Conservation (phyloP, 2,113 vertebrate genomes). For the Oenanthe oenanthe region DNA sequence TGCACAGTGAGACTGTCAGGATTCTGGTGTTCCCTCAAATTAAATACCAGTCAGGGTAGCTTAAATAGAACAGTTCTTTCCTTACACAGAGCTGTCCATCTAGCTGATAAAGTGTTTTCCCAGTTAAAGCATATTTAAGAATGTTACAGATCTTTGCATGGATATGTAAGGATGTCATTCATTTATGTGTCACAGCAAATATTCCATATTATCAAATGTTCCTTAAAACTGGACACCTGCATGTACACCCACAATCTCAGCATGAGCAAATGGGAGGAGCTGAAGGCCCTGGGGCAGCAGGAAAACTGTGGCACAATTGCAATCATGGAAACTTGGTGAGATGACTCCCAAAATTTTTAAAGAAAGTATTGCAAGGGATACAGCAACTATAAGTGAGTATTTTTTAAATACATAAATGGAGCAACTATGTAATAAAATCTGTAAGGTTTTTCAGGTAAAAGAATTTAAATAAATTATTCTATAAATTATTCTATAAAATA, state of each 20-base stretch:
- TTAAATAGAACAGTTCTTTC: neutral
- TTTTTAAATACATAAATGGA: neutral
- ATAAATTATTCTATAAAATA: no score
- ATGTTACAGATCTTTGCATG: neutral
- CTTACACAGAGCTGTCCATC: neutral
- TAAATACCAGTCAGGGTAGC: neutral
- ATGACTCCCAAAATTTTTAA: neutral
- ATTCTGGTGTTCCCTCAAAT: neutral
- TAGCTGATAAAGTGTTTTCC: neutral
- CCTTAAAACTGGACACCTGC: neutral
- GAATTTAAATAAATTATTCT: neutral
- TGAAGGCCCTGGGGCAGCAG: neutral
- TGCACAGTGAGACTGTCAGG: neutral
- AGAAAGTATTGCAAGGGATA: neutral
- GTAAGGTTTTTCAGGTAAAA: fast-evolving
- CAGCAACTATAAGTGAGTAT: neutral
- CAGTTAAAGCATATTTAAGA: neutral
- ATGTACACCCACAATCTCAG: neutral
- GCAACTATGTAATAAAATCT: neutral
- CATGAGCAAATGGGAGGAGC: neutral
- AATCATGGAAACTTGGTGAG: fast-evolving
- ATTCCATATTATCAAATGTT: neutral
- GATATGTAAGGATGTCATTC: neutral
- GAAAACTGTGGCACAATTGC: neutral
- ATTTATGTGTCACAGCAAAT: neutral